Conservation (phyloP, 2,888 invertebrate genomes). For the Hyposoter didymator region DNA sequence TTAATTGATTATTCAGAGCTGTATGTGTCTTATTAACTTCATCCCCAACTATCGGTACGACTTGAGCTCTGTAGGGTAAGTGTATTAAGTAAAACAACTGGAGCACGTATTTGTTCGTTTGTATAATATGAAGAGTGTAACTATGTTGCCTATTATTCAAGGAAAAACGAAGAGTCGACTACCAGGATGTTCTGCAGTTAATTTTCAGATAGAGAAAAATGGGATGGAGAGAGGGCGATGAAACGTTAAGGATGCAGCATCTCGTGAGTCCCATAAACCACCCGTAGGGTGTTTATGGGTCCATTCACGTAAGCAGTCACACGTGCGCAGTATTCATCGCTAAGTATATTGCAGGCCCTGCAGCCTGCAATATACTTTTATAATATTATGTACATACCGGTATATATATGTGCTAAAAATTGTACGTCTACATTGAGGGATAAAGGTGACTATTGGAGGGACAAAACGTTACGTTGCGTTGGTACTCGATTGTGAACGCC, state of each 20-base stretch:
- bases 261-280: not conserved
- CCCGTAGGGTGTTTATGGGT: slow-evolving; percentile 66
- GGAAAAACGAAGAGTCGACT: slow-evolving; percentile 20
- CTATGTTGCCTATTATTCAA: not conserved
- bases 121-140: not conserved
- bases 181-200: slow-evolving; percentile 19
- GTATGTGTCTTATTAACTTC: slow-evolving; percentile 43
- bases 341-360: slow-evolving; percentile 8
- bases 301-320: slow-evolving; percentile 64
- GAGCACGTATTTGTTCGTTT: slow-evolving; percentile 5
- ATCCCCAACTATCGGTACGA: not conserved
- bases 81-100: not conserved
- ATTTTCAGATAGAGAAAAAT: not conserved
- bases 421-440: not conserved
- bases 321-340: slow-evolving; percentile 48
- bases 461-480: slow-evolving; percentile 45
- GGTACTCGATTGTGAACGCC: slow-evolving; percentile 73
- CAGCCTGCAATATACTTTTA: not conserved
- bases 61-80: not conserved
- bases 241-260: slow-evolving; percentile 59
- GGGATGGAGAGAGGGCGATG: slow-evolving; percentile 12
- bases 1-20: slow-evolving; percentile 19
- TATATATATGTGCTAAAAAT: slow-evolving; percentile 12
- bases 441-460: slow-evolving; percentile 26
- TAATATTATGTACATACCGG: slow-evolving; percentile 6